Base-by-base conservation (phyloP, 2,888 invertebrate species). In the Tetheella fluctuosa region DNA sequence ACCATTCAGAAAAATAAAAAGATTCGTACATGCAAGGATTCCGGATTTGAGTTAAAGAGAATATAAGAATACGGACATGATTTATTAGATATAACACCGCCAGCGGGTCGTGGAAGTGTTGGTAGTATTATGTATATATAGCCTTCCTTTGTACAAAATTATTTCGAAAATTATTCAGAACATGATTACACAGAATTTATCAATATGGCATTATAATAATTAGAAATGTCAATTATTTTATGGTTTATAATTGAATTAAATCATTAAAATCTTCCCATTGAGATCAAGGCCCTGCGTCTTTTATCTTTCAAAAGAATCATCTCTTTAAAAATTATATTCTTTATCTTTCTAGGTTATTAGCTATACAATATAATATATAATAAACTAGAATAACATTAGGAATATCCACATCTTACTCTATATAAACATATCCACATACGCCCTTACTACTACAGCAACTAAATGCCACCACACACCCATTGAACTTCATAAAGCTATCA, bases 381-480 rank as follows among this genome's bases (percentile, higher is more conserved):
- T 87, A 85, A 84, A 85, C 89, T 91, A 90, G 83, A 83, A 89
- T 87, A 88, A 86, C 77, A 82, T 86, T 86, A 90, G 83, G 86
- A 89, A 90, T 91, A 91, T 91, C 90, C 91, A 91, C 90, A 91
- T 85, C 92, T 93, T 93, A 93, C 20, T 80, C 91, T 91, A 92
- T 91, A 91, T 91, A 89, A 88, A 92, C 91, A 93, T 86, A 86
- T 90, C 87, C 87, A 89, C 86, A 83, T 83, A 83, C 86, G 77
- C 87, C 83, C 88, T 89, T 88, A 89, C 74, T 84, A 77, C 86
- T 90, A 91, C 76, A 86, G 85, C 86, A 73, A 86, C 84, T 88
- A 89, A 88, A 89, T 87, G 90, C 89, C 89, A 84, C 83, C 79
- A 78, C 80, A 76, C 89, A 86, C 89, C 88, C 79, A 83, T 83